Evolutionary conservation across 2,888 invertebrate genomes (phyloP).

Genomic region (Unio pictorum): DNA sequence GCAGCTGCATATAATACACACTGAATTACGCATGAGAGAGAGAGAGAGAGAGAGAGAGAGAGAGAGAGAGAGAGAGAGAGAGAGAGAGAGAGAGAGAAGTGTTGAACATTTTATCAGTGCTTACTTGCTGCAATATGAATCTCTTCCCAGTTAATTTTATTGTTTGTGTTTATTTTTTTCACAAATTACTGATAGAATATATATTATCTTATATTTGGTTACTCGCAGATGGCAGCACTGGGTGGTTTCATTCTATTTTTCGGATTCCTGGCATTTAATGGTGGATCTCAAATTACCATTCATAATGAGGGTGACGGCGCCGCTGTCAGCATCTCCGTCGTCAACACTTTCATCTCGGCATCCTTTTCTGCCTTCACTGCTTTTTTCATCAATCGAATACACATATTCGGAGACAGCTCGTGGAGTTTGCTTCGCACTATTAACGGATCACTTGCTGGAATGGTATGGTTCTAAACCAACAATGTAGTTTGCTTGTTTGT

Average conservation of each 20-base stretch:
- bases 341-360: conserved; percentile 74
- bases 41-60: too few species aligned
- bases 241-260: conserved; percentile 75
- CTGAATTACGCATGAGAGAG: too few species aligned
- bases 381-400: conserved; percentile 62
- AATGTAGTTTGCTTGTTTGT: background rate
- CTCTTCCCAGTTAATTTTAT: too few species aligned
- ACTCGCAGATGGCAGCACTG: conserved; percentile 72
- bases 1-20: too few species aligned
- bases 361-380: conserved; percentile 72
- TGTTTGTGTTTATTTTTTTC: too few species aligned
- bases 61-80: too few species aligned
- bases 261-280: conserved; percentile 76
- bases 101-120: too few species aligned
- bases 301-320: conserved; percentile 71
- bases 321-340: conserved; percentile 71
- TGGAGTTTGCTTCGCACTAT: conserved; percentile 74
- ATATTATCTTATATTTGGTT: background rate
- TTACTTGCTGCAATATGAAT: too few species aligned
- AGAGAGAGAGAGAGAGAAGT: too few species aligned
- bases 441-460: conserved; percentile 74
- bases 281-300: conserved; percentile 73
- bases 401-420: conserved; percentile 49
- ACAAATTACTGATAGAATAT: too few species aligned
- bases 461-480: conserved; percentile 51